Percentiles rank a stretch among this genome's conserved stretches.
phyloP scores from a whole-genome alignment of 2,797 vertebrate genomes.

The Onychomys arenicola region DNA sequence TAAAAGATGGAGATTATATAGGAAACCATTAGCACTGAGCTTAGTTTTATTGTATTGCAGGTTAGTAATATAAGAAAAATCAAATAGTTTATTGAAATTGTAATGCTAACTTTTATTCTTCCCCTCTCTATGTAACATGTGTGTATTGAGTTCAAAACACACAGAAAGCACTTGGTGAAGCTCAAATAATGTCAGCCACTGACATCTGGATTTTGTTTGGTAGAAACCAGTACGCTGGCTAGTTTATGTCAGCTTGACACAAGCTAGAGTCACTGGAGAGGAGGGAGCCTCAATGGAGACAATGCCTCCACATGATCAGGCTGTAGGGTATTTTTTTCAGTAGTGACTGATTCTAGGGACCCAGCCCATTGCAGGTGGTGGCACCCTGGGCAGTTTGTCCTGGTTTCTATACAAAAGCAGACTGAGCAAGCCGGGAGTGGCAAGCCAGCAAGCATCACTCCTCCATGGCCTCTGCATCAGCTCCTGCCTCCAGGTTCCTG shows the following conservation, averaged over 20 bases:
- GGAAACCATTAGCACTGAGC: slow-evolving; percentile 37
- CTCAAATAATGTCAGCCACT: not conserved
- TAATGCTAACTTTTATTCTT: slow-evolving; percentile 19
- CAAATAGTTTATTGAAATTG: slow-evolving; percentile 32
- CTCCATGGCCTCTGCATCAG: not conserved
- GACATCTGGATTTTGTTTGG: not conserved
- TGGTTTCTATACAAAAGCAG: too few relatives aligned
- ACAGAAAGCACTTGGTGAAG: not conserved
- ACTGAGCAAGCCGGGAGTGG: not conserved
- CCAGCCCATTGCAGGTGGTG: not conserved
- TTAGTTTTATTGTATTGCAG: slow-evolving; percentile 73
- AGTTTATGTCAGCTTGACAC: not conserved
- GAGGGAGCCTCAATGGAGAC: not conserved
- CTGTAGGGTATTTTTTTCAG: not conserved
- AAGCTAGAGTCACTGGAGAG: not conserved
- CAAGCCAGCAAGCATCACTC: not conserved
- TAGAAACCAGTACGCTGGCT: not conserved
- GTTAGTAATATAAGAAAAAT: slow-evolving; percentile 67
- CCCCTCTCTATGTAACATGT: slow-evolving; percentile 17
- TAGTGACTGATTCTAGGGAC: not conserved
- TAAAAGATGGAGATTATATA: slow-evolving; percentile 10
- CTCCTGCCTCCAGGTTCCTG: not conserved
- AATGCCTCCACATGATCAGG: not conserved
- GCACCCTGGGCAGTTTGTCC: not conserved
- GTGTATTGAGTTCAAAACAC: slow-evolving; percentile 36